Evolutionary conservation across 2,113 vertebrate species (phyloP).

Genomic region (cattle (Bos taurus)): DNA sequence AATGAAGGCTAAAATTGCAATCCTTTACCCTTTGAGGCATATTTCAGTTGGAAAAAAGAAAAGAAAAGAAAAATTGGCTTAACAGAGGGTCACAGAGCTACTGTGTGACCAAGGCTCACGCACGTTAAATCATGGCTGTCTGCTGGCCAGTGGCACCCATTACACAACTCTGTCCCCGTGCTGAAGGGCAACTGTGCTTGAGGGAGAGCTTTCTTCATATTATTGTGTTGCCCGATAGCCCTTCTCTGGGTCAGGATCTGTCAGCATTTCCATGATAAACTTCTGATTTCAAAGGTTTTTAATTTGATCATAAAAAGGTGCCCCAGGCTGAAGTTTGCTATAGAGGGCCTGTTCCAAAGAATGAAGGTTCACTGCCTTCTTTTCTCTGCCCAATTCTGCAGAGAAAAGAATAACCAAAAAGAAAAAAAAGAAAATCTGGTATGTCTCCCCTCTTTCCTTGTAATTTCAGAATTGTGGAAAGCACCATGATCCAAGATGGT

Average conservation of each 20-base stretch:
- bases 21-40: slow-evolving; percentile 78
- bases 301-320: slow-evolving; percentile 80
- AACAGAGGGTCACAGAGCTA: slow-evolving; percentile 72
- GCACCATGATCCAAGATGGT: slow-evolving; percentile 28
- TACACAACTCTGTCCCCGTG: slow-evolving; percentile 69
- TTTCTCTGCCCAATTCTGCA: slow-evolving; percentile 1
- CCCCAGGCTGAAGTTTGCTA: slow-evolving; percentile 71
- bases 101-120: slow-evolving; percentile 68
- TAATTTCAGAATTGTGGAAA: slow-evolving; percentile 55
- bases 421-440: neutral
- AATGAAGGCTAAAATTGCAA: slow-evolving; percentile 76
- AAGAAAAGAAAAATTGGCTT: slow-evolving; percentile 77
- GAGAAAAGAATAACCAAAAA: slow-evolving; percentile 56
- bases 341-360: slow-evolving; percentile 57
- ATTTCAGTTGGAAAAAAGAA: slow-evolving; percentile 66
- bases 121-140: slow-evolving; percentile 81
- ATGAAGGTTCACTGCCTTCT: neutral
- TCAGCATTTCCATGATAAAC: slow-evolving; percentile 80
- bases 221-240: slow-evolving; percentile 65
- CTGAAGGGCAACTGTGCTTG: slow-evolving; percentile 56
- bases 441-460: slow-evolving; percentile 40
- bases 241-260: slow-evolving; percentile 71
- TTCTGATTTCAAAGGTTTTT: slow-evolving; percentile 80
- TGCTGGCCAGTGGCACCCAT: slow-evolving; percentile 69
- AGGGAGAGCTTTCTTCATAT: slow-evolving; percentile 71